Evolutionary conservation across 2,888 invertebrate genomes (phyloP).

Genomic region (Dicycla oo): DNA sequence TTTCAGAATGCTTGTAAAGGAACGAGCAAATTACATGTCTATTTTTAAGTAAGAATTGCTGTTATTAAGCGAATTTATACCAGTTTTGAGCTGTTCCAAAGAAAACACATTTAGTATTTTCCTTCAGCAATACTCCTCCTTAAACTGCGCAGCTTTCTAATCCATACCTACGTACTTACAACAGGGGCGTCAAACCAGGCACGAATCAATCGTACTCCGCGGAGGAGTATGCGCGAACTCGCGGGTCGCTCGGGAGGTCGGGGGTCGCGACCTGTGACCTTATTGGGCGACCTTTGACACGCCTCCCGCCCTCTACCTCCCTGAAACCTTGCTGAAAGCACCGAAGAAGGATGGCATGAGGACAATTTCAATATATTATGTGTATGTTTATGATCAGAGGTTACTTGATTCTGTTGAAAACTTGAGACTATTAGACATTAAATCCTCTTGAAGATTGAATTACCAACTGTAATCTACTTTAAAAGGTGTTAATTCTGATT

Average conservation of each 20-base stretch:
- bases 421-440: not conserved
- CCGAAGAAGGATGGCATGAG: constrained; percentile 72
- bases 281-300: constrained; percentile 88
- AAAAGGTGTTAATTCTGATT: not conserved
- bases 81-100: no score
- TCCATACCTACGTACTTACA: constrained; percentile 33
- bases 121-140: not conserved
- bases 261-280: constrained; percentile 88
- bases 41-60: no score
- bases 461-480: not conserved
- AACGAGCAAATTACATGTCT: no score
- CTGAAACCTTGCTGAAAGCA: constrained; percentile 74
- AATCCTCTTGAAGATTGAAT: not conserved
- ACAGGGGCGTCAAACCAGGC: constrained; percentile 62
- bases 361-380: constrained; percentile 48
- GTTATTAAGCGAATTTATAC: not conserved
- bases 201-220: constrained; percentile 65
- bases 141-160: constrained; percentile 11
- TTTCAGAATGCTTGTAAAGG: no score
- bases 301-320: constrained; percentile 80
- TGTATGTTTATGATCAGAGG: constrained; percentile 5
- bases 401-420: not conserved
- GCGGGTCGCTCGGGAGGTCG: constrained; percentile 78
- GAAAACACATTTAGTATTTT: not conserved
- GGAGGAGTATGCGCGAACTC: constrained; percentile 66